phyloP scores from a whole-genome alignment of 64 coral and sea anemone genomes.

The Montipora capricornis region DNA sequence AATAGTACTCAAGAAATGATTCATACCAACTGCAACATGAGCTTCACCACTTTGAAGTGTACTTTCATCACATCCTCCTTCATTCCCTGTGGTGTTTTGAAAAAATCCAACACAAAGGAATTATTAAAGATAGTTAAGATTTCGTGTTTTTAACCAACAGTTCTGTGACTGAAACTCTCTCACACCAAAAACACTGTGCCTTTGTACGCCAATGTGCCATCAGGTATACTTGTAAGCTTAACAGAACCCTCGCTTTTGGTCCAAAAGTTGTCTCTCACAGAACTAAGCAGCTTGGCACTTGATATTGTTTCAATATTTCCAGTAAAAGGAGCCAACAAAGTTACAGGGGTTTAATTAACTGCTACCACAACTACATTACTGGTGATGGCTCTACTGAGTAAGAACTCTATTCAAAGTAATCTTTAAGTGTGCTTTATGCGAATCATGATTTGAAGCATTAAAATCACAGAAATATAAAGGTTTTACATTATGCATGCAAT shows the following conservation, averaged over 20 bases:
- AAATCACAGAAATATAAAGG: too few relatives aligned
- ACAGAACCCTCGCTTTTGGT: slow-evolving; percentile 64
- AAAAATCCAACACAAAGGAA: slow-evolving; percentile 66
- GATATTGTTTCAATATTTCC: slow-evolving; percentile 70
- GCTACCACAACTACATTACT: slow-evolving; percentile 48
- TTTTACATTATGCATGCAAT: too few relatives aligned
- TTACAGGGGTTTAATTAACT: slow-evolving; percentile 23
- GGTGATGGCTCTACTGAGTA: slow-evolving; percentile 53
- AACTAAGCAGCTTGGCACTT: slow-evolving; percentile 67
- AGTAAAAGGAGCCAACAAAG: slow-evolving; percentile 68
- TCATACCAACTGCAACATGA: slow-evolving; percentile 65
- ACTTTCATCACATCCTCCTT: slow-evolving; percentile 68
- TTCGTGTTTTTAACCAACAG: not conserved
- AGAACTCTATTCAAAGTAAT: not conserved
- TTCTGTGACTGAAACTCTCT: slow-evolving; percentile 70
- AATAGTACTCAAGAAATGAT: slow-evolving; percentile 43
- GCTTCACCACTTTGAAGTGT: slow-evolving; percentile 67
- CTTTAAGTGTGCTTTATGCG: too few relatives aligned
- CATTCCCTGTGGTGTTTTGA: slow-evolving; percentile 69
- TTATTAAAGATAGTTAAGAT: slow-evolving; percentile 54
- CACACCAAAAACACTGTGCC: slow-evolving; percentile 49
- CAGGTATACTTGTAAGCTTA: slow-evolving; percentile 60
- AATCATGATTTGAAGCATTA: too few relatives aligned
- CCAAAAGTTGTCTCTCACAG: slow-evolving; percentile 64
- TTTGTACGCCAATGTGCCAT: slow-evolving; percentile 47